A percentile compares a stretch with the other conserved stretches of the same genome.
Conservation (phyloP, 2,797 vertebrate genomes). For the Labeo calbasu region DNA sequence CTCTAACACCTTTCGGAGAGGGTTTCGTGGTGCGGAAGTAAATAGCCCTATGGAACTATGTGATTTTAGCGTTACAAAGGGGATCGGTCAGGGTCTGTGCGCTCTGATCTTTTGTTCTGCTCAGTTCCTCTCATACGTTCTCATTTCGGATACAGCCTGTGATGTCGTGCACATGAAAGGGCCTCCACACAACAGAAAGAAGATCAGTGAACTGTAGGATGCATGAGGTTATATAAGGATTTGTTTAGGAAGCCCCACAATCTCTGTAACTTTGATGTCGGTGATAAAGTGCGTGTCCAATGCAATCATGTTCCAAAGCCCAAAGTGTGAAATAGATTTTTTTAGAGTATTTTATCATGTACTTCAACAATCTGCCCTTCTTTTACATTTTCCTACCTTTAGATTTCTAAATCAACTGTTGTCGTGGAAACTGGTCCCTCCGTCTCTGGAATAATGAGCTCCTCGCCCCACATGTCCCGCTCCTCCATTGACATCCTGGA, state of each 20-base stretch:
- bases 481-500: slow-evolving; percentile 82
- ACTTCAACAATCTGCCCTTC: background rate
- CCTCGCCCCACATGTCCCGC: slow-evolving; percentile 72
- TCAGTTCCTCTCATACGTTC: slow-evolving; percentile 15
- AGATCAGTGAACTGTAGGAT: slow-evolving; percentile 45
- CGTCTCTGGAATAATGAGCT: slow-evolving; percentile 72
- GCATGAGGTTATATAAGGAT: slow-evolving; percentile 56
- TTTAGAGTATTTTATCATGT: background rate
- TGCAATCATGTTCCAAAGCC: slow-evolving; percentile 8
- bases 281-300: slow-evolving; percentile 25
- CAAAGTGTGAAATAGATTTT: background rate
- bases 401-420: slow-evolving; percentile 33
- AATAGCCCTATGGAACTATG: slow-evolving; percentile 13
- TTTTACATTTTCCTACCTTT: slow-evolving; percentile 13
- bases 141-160: slow-evolving; percentile 31
- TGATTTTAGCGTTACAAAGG: slow-evolving; percentile 30
- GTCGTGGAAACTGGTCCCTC: slow-evolving; percentile 27
- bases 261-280: slow-evolving; percentile 50
- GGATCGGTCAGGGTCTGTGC: slow-evolving; percentile 2
- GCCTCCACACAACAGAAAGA: slow-evolving; percentile 37
- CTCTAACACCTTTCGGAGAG: slow-evolving; percentile 28
- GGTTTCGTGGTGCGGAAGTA: slow-evolving; percentile 24
- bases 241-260: slow-evolving; percentile 44
- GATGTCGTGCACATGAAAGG: slow-evolving; percentile 55
- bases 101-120: slow-evolving; percentile 47